Evolutionary conservation across 2,888 invertebrate species (phyloP), one percentile per base, ranked within the genome.

Genomic region (Nesidiocoris tenuis): DNA sequence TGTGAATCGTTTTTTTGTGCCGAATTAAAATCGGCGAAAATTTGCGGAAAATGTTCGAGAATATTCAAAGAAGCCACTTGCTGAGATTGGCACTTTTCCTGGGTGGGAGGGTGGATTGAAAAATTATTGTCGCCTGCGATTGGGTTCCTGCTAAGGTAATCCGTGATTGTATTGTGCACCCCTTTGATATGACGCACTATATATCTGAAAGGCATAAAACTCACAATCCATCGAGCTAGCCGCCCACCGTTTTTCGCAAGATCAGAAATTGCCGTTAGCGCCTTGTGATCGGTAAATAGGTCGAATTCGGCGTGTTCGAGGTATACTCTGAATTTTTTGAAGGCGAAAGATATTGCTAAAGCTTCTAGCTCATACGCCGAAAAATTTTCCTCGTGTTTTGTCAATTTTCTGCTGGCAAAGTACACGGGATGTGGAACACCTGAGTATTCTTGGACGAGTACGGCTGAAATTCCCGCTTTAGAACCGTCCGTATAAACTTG

Each of bases 21-120:
- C 59, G 56, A 59, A 59, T 70, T 70, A 24, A 70, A 70, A 70
- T 70, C 23, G 23, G 70, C 21, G 24, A 70, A 70, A 57, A 70
- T 70, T 57, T 70, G n/a, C 5, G 70, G 70, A 24, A 70, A 59
- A 24, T 22, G 7, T 59, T 57, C 57, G 9, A 70, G 24, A 18
- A 70, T 18, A n/a, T 16, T 57, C n/a, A 68, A n/a, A n/a, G 16
- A 57, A 57, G n/a, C 23, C 23, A 57, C n/a, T 16, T 16, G 68
- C 17, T 59, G 7, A 59, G 7, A 7, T 12, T 59, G 12, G 17
- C 59, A 5, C 7, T 59, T 59, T 57, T 68, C 57, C 57, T 17
- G 17, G n/a, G 56, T 57, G 18, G 23, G 22, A 22, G 56, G 57
- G 1, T 22, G 18, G 23, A 59, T 23, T n/a, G 56, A 57, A 24